Base-by-base conservation (phyloP, 2,888 invertebrate species). In the Nephrotoma guestfalica region DNA sequence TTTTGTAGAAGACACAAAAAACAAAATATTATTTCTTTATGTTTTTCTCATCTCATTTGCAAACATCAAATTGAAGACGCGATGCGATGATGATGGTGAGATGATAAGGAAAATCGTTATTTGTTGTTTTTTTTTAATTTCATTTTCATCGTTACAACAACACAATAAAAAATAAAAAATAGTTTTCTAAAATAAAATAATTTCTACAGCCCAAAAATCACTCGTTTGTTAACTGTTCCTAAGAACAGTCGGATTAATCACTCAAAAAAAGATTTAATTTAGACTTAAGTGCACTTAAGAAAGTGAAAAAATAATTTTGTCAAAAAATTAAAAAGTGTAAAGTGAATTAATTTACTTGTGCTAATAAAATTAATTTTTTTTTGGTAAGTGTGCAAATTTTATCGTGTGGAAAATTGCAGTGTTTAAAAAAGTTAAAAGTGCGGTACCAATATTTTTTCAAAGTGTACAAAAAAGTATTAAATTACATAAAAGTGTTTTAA, bases 201-300 rank as follows among this genome's bases (percentile, higher is more conserved):
- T 71, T 71, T 71, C 30, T 71, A 30, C 9, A 71, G 18, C 71
- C 71, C 71, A 71, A 71, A 71, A 71, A 71, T 86, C 57, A 86
- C 51, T 86, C 41, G 86, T 57, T 57, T 41, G 86, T 86, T 15
- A 86, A 41, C 86, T 51, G 86, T 51, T 86, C 86, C 41, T 86
- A 57, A 57, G 57, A 86, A 86, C 51, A 86, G 86, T 41, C 86
- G 86, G 71, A 71, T 71, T 71, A 71, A 71, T 71, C 71, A 30
- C 71, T 13, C 18, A 30, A 71, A 71, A 57, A 18, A 30, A 57
- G 18, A 43, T 43, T 43, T 30, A 30, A 0, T 30, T 30, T 30
- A 71, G 11, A 71, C 71, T 71, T 71, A 71, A 71, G 71, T 71
- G 71, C 71, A 71, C n/a, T n/a, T n/a, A n/a, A n/a, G 71, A 71